Percentiles rank a stretch among this genome's conserved stretches.
Conservation (phyloP, 1,140 invertebrate genomes). For the Drosophila oshimai region DNA sequence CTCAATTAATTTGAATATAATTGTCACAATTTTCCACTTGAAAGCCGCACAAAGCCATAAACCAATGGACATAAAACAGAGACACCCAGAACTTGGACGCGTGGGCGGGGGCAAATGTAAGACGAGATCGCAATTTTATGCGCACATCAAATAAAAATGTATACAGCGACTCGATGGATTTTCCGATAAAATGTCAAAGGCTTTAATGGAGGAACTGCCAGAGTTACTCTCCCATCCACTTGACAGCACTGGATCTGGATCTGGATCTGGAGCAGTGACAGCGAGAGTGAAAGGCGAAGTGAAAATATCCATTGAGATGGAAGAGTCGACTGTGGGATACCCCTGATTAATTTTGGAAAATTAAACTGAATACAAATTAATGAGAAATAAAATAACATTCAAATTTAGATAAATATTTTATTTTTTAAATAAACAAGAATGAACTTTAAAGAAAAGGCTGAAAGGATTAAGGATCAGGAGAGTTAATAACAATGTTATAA, state of each 20-base stretch:
- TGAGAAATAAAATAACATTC: neutral
- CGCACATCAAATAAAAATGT: conserved; percentile 72
- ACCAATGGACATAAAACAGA: conserved; percentile 61
- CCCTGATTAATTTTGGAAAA: neutral
- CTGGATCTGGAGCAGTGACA: conserved; percentile 53
- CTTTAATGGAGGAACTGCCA: conserved; percentile 50
- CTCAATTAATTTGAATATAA: conserved; percentile 82
- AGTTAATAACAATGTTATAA: no score
- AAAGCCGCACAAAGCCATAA: conserved; percentile 46
- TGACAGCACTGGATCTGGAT: conserved; percentile 51
- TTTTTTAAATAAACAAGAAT: neutral
- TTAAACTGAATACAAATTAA: neutral
- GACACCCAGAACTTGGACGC: conserved; percentile 26
- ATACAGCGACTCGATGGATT: conserved; percentile 43
- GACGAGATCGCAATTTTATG: conserved; percentile 65
- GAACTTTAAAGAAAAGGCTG: no score
- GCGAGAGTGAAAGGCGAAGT: conserved; percentile 20
- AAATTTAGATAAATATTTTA: neutral
- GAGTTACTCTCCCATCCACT: conserved; percentile 41
- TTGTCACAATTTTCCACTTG: conserved; percentile 80
- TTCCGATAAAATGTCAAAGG: conserved; percentile 77
- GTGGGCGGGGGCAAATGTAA: conserved; percentile 30
- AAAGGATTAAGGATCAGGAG: no score
- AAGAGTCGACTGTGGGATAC: neutral
- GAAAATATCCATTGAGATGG: neutral